Evolutionary conservation across 2,113 vertebrate species (phyloP), one percentile per base, ranked within the genome.

Genomic region (Procavia capensis): DNA sequence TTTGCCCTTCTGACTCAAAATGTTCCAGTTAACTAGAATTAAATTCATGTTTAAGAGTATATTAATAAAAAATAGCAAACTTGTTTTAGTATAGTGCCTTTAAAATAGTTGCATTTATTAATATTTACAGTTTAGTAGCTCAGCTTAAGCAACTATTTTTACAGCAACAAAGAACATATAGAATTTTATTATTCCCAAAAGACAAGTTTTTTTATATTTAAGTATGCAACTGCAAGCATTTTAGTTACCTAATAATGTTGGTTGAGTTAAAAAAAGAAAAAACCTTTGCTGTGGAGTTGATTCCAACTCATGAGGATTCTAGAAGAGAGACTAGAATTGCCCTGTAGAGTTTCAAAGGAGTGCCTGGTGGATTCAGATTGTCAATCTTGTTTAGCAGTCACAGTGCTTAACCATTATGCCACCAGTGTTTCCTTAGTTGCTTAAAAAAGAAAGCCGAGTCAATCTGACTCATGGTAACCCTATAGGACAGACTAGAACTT

Each of bases 11-110:
- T 64, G 3, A 81, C 90, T 95, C 47, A 81, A 36, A 85, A 74
- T 16, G 34, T 91, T 39, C 94, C n/a, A 96, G 83, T 88, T 47
- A 78, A 95, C 22, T 29, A 95, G 83, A 79, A 95, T 81, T 93
- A 94, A 93, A 78, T 78, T 94, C 96, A 94, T 96, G 13, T 43
- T 97, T 87, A 95, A 97, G 80, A 61, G 25, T 72, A 91, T 90
- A 17, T 0, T 14, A 95, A 74, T 50, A 91, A 63, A 97, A 96
- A 94, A 41, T 54, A 98, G 89, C 91, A 93, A 63, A 31, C 17
- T 94, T 50, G 63, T 54, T 78, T 75, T 84, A 76, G 34, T 93
- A 19, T 63, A 0, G 8, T 94, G 47, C 1, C 36, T 95, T 45
- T 95, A 78, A 96, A 88, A 96, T 89, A 95, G 17, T 29, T 76